Evolutionary conservation across 2,113 vertebrate genomes (phyloP), one percentile per base, ranked within the genome.

Genomic region (Trichechus manatus): DNA sequence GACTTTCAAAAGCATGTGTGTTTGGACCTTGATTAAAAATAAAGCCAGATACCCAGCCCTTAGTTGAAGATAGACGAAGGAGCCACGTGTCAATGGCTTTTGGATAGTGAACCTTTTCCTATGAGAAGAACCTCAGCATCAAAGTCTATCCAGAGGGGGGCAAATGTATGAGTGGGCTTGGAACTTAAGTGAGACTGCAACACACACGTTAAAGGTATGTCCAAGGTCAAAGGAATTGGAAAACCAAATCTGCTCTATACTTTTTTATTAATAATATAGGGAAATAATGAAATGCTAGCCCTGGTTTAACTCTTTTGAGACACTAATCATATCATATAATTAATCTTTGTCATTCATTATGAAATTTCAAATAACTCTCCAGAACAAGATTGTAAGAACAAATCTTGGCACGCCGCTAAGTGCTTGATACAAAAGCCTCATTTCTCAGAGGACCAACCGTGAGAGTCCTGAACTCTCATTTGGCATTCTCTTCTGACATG

Each of bases 291-390:
- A 95, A 83, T 72, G 42, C 66, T 88, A 22, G 64, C 93, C 66
- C 23, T 86, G 33, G 72, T 20, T 96, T 94, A 68, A 39, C 75
- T 93, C 75, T 96, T 96, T 96, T 91, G 94, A 97, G 93, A 94
- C 17, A 70, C 63, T 80, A 93, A 89, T 87, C n/a, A 75, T 94
- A 87, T 92, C 83, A 95, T 63, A 87, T 92, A 97, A 96, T 94
- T 95, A 94, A 87, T 97, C 82, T 89, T 96, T 88, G 83, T 87
- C n/a, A 83, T 33, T 93, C 79, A 82, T 97, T 97, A 94, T 87
- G 78, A 97, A 94, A 93, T 95, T 93, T 84, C 9, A 97, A 95
- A 93, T 93, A 29, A 95, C 84, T 44, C 83, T 84, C 96, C 83
- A 95, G 95, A 96, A 91, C 25, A 88, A 70, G 86, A 84, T n/a